These are phyloP conservation scores for Chromoteleia sp. DNA, from an alignment of 2,888 invertebrate genomes.

Conservation along the genomic window DNA sequence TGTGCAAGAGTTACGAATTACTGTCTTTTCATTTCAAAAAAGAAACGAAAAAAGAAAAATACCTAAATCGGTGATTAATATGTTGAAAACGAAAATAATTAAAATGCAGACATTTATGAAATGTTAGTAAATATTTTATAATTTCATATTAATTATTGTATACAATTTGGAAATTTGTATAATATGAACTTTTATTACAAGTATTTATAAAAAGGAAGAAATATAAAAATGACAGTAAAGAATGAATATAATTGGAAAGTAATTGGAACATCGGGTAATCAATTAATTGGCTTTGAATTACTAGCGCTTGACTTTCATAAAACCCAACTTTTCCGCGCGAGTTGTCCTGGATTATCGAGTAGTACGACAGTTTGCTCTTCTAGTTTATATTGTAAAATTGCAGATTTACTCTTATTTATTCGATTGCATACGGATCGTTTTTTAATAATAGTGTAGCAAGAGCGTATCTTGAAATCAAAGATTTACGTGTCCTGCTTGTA, in stretches of 20 bases:
- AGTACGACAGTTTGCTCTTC: not conserved
- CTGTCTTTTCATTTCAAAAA: too few species aligned
- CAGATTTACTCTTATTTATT: constrained; percentile 39
- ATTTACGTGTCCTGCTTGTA: constrained; percentile 54
- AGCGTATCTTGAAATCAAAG: constrained; percentile 50
- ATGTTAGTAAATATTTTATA: too few species aligned
- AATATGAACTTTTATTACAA: too few species aligned
- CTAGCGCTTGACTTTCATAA: not conserved
- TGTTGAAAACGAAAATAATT: too few species aligned
- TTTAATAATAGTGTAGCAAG: constrained; percentile 45
- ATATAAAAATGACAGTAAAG: not conserved
- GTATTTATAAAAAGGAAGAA: not conserved
- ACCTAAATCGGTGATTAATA: too few species aligned
- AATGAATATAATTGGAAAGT: not conserved
- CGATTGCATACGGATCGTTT: constrained; percentile 45
- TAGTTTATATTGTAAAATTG: constrained; percentile 28
- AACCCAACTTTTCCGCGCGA: constrained; percentile 1
- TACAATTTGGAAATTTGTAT: too few species aligned
- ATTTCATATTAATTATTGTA: too few species aligned
- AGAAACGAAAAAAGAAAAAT: too few species aligned
- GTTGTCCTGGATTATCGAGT: constrained; percentile 10
- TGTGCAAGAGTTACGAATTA: too few species aligned
- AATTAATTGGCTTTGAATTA: constrained; percentile 7
- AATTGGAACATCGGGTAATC: not conserved
- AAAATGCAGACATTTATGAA: too few species aligned